Evolutionary conservation across 1,140 invertebrate genomes (phyloP).

Genomic region (Ganaspis sp.): DNA sequence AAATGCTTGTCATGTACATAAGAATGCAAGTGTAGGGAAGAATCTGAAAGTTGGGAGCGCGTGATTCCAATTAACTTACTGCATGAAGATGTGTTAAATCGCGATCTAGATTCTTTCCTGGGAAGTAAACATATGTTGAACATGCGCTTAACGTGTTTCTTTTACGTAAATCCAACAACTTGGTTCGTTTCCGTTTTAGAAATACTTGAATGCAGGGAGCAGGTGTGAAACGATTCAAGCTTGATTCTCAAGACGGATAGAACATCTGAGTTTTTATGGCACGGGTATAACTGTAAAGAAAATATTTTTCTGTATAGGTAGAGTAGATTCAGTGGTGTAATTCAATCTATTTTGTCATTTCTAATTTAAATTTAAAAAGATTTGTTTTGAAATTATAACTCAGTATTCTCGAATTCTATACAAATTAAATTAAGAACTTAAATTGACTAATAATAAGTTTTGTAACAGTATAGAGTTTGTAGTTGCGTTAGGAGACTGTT

Average conservation of each 20-base stretch:
- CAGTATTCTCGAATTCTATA: no score
- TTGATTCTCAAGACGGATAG: slow-evolving; percentile 26
- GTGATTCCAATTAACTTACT: neutral
- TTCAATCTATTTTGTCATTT: neutral
- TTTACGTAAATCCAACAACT: neutral
- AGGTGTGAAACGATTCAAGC: slow-evolving; percentile 20
- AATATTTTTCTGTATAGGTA: slow-evolving; percentile 11
- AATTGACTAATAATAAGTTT: no score
- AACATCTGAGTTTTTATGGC: slow-evolving; percentile 16
- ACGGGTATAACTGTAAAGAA: slow-evolving; percentile 21
- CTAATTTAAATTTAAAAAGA: neutral
- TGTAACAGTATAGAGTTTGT: no score
- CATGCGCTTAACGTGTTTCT: no score
- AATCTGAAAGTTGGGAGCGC: neutral
- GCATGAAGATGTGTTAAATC: neutral
- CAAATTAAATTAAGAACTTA: no score
- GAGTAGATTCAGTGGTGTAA: slow-evolving; percentile 10
- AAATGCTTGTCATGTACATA: neutral
- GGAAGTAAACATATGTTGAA: neutral
- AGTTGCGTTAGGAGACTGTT: no score
- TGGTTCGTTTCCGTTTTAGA: slow-evolving; percentile 20
- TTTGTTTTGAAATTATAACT: no score
- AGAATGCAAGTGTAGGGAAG: neutral
- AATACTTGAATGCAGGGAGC: neutral
- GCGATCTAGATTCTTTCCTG: neutral